Percentiles rank a stretch among this genome's conserved stretches.
phyloP scores from a whole-genome alignment of 2,888 invertebrate genomes.

The Poecilobothrus nobilitatus region DNA sequence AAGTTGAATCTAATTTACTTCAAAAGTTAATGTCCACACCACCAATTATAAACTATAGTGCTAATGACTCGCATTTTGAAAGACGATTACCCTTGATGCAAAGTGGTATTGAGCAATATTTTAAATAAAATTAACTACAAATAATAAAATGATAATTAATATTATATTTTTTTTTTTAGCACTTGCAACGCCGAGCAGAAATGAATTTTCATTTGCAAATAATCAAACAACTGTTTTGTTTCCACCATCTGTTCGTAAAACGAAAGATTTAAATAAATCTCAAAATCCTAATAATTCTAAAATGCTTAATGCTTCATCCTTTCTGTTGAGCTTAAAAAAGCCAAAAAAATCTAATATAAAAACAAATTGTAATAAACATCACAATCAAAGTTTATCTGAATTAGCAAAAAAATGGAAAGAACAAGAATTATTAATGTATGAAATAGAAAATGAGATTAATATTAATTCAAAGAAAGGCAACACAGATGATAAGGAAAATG shows the following conservation, averaged over 20 bases:
- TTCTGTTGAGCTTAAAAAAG: slow-evolving; percentile 35
- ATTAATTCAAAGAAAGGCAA: not conserved
- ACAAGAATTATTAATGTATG: slow-evolving; percentile 29
- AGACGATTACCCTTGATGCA: slow-evolving; percentile 27
- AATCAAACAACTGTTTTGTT: slow-evolving; percentile 14
- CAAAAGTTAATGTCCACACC: slow-evolving; percentile 37
- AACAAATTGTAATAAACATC: not conserved
- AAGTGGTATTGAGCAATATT: not conserved
- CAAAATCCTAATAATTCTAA: slow-evolving; percentile 31
- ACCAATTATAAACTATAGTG: slow-evolving; percentile 29
- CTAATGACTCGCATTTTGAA: slow-evolving; percentile 27
- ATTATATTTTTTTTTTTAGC: not conserved
- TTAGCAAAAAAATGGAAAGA: slow-evolving; percentile 35
- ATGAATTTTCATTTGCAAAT: slow-evolving; percentile 8
- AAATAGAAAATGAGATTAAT: slow-evolving; percentile 24
- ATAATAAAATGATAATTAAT: not conserved
- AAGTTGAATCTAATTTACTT: slow-evolving; percentile 24
- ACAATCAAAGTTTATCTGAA: slow-evolving; percentile 26
- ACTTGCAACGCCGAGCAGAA: not conserved
- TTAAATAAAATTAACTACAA: not conserved
- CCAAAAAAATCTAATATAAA: slow-evolving; percentile 21
- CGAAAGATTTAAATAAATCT: slow-evolving; percentile 12
- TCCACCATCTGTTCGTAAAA: slow-evolving; percentile 19
- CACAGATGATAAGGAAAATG: too few species aligned
- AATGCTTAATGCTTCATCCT: slow-evolving; percentile 34